Base-by-base conservation (phyloP, 2,888 invertebrate species). In the Argyresthia albistria region DNA sequence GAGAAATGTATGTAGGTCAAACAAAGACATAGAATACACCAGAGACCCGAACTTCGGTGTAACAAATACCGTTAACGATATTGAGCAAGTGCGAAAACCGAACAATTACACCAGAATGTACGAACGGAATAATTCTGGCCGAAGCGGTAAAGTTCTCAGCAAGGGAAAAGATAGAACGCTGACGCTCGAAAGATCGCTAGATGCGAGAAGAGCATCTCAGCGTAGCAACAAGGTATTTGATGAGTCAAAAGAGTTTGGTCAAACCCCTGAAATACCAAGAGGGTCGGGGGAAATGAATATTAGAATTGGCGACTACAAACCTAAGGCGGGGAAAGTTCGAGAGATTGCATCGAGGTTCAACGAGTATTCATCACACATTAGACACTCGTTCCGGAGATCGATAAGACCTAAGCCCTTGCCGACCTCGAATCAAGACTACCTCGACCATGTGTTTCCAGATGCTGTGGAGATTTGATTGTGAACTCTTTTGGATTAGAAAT, bases 371-470 rank as follows among this genome's bases (percentile, higher is more conserved):
- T 60, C 61, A 53, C 49, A 48, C 35, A n/a, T 45, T 7, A 42
- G 52, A 1, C 39, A 52, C 8, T 52, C 52, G 8, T 52, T 52
- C 46, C 16, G 46, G 4, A 47, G 45, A 42, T 46, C 39, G 57
- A 72, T 81, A 9, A 80, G 91, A 67, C 91, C 90, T 39, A 90
- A 88, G 65, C 90, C 90, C 10, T 66, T 91, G 56, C 90, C 90
- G 63, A 86, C 87, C 60, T 90, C 89, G 53, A 76, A 90, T 62
- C 90, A 90, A 67, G 88, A 89, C 55, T 91, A 91, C 70, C 83
- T 91, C 61, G 89, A 91, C 64, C 90, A 90, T 60, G 82, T 91
- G 58, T 91, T 91, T 64, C 90, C 91, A 55, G 84, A 86, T 59
- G 87, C 87, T 58, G 74, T 87, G 57, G 87, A 87, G 72, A 81